A percentile compares a stretch with the other conserved stretches of the same genome.
Conservation (phyloP, 1,140 invertebrate species). For the Octopus sinensis region DNA sequence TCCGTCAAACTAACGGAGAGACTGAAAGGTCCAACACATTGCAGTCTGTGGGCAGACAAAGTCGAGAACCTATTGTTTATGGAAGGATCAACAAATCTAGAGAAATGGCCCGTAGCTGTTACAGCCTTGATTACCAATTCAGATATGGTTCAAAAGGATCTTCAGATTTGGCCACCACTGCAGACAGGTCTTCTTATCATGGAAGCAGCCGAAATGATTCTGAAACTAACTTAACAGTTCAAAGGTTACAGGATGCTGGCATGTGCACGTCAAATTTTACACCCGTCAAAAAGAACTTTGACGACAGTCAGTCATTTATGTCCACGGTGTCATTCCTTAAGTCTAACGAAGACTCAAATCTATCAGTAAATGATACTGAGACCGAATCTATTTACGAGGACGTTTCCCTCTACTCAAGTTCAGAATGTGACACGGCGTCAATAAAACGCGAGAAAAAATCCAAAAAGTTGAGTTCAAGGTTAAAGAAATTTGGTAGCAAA, state of each 20-base stretch:
- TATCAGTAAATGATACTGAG: background rate
- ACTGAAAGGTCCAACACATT: background rate
- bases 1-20: too few relatives aligned
- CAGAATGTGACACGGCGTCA: background rate
- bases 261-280: background rate
- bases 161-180: too few relatives aligned
- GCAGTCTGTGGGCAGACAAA: background rate
- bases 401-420: background rate
- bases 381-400: background rate
- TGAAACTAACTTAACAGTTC: background rate
- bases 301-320: background rate
- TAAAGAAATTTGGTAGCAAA: constrained; percentile 4
- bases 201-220: too few relatives aligned
- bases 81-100: background rate
- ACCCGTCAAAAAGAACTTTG: background rate
- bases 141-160: too few relatives aligned
- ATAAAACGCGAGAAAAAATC: background rate
- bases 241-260: background rate
- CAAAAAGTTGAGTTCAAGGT: background rate
- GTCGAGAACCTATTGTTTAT: background rate
- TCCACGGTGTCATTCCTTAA: background rate
- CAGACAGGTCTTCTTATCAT: too few relatives aligned
- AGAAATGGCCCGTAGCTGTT: background rate
- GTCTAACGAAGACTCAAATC: background rate
- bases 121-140: background rate